Evolutionary conservation across 2,797 vertebrate genomes (phyloP), one percentile per base, ranked within the genome.

Genomic region (Fundulus diaphanus): DNA sequence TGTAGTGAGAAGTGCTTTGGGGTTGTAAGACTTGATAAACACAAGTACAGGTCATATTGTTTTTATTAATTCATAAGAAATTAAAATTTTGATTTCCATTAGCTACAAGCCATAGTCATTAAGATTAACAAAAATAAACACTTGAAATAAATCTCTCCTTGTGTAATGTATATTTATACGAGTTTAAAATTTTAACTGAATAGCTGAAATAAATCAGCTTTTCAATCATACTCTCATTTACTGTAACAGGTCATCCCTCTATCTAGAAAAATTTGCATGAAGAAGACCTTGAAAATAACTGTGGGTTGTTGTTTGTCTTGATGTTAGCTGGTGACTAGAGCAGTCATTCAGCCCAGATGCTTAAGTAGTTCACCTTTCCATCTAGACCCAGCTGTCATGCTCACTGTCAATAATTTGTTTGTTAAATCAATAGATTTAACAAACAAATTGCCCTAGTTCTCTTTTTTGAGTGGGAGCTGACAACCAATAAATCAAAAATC

Each of bases 321-420:
- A 9, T 13, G 57, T 33, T 11, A 1, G 35, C 20, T 35, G 59
- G 31, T 22, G 3, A 6, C 33, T 37, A 24, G 24, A 52, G 49
- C 49, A 52, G 22, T 24, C 22, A 52, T 52, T 8, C 22, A 52
- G 22, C 49, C 20, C 49, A 40, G 59, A 63, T 63, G 59, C 22
- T 49, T 51, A 29, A 24, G 18, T 3, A 22, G 18, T 48, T 51
- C 31, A n/a, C 8, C 16, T 49, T 5, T 33, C 68, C 0, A n/a
- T n/a, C 44, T 78, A 27, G 33, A 20, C 42, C 44, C 51, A 42
- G 9, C 1, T 35, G 33, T 37, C 44, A 24, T 0, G 16, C n/a
- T 48, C 8, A 61, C 73, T 40, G 42, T 16, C 35, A 16, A 68
- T 13, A 61, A 72, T 51, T 59, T 73, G n/a, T 22, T 73, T 76